Base-by-base conservation (phyloP, 1,140 invertebrate genomes). In the Onthophagus taurus region DNA sequence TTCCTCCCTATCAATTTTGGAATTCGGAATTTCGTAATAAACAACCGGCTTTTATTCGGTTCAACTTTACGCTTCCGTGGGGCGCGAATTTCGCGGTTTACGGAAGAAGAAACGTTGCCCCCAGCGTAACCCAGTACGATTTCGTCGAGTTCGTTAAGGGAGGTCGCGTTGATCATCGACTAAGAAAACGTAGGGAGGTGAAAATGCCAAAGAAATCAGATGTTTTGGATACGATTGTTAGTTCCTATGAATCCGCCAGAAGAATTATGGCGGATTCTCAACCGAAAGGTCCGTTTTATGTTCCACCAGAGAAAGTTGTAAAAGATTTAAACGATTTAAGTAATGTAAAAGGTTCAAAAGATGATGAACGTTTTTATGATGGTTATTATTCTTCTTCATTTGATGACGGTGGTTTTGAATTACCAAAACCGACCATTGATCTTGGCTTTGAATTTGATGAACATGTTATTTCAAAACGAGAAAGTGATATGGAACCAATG, bases 61-160 rank as follows among this genome's bases (percentile, higher is more conserved):
- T 96, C 60, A 94, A 94, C 66, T 81, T 95, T 54, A 89, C 86
- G 7, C 67, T 95, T 50, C 86, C 89, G 0, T 85, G 85, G 78
- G 83, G 85, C 53, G 86, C 89, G 9, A 90, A 93, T 65, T 85
- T 96, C 58, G 92, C 91, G 19, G 85, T 97, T 39, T 97, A 92
- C 67, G 89, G 89, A 2, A 74, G 91, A 48, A 75, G 89, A 49
- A 94, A 93, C 64, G 84, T 89, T 16, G 85, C 87, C 0, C 92
- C 93, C 0, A 91, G 89, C 57, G 86, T 96, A 46, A 94, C 90
- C 18, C 89, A 95, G 64, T 93, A 95, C 63, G 92, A 96, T 63
- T 94, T 97, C 63, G 85, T 89, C 12, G 88, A 95, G 70, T 89
- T 91, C 60, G 81, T 91, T 49, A 81, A 83, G 58, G 85, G 85